phyloP scores from a whole-genome alignment of 2,113 vertebrate species.

The Alligator sinensis region DNA sequence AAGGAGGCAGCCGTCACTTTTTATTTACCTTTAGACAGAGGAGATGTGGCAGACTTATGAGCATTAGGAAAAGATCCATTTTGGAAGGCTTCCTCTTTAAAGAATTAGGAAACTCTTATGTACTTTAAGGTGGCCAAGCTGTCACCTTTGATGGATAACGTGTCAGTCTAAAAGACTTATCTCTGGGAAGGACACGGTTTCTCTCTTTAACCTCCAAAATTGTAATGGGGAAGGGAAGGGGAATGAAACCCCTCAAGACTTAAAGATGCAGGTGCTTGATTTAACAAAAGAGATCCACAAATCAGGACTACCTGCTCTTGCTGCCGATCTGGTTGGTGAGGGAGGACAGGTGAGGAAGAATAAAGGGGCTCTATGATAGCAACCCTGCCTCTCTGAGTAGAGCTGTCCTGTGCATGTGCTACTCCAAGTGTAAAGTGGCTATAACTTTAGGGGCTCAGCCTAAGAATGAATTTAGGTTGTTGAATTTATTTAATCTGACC shows the following conservation, averaged over 20 bases:
- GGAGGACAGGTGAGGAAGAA: not conserved
- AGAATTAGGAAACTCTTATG: not conserved
- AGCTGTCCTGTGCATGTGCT: accelerated
- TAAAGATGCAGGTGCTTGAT: not conserved
- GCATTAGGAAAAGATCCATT: not conserved
- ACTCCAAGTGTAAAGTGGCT: not conserved
- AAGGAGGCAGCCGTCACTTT: not conserved
- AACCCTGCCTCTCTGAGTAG: not conserved
- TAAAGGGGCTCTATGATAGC: not conserved
- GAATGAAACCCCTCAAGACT: not conserved
- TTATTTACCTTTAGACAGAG: not conserved
- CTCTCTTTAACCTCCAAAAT: not conserved
- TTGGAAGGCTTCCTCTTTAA: not conserved
- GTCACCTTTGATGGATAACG: not conserved
- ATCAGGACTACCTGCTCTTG: not conserved
- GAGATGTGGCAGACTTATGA: not conserved
- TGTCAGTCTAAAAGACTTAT: not conserved
- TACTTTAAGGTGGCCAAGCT: not conserved
- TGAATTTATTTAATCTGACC: not conserved
- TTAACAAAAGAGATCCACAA: not conserved
- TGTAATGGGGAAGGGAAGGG: not conserved
- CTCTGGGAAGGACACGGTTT: accelerated
- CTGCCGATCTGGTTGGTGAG: not conserved
- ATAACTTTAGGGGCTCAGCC: not conserved
- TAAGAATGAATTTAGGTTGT: not conserved